These are phyloP conservation scores for Scomber scombrus DNA, from an alignment of 2,113 vertebrate genomes.

Conservation along the genomic window DNA sequence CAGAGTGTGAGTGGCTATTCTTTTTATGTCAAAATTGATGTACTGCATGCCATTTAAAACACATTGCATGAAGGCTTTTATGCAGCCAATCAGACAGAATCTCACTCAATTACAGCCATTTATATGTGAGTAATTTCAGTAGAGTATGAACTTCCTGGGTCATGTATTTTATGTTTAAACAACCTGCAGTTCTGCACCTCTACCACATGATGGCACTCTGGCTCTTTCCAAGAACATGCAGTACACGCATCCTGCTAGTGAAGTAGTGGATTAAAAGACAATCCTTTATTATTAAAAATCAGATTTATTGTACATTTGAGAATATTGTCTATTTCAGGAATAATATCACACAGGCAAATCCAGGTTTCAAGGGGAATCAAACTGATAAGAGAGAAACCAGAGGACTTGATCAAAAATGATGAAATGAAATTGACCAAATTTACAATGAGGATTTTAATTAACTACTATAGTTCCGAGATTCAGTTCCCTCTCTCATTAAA, in stretches of 20 bases:
- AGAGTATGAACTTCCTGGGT: background rate
- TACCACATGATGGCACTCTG: conserved; percentile 76
- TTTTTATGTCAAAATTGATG: background rate
- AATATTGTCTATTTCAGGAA: conserved; percentile 74
- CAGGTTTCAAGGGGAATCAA: conserved; percentile 67
- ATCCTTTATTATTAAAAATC: conserved; percentile 75
- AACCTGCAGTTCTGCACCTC: conserved; percentile 12
- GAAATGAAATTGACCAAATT: conserved; percentile 73
- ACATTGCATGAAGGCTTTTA: background rate
- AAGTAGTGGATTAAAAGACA: conserved; percentile 54
- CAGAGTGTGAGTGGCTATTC: background rate
- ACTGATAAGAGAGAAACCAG: conserved; percentile 63
- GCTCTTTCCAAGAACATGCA: conserved; percentile 43
- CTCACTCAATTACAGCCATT: background rate
- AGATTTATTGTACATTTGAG: conserved; percentile 69
- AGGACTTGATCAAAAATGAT: conserved; percentile 72
- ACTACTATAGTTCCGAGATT: conserved; percentile 59
- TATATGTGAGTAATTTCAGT: background rate
- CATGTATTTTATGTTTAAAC: background rate
- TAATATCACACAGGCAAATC: conserved; percentile 68
- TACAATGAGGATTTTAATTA: conserved; percentile 75
- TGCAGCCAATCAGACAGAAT: background rate
- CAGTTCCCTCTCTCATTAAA: conserved; percentile 57
- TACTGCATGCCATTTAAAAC: background rate
- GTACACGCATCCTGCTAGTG: background rate